Percentiles rank a stretch among this genome's conserved stretches.
phyloP scores from a whole-genome alignment of 2,797 vertebrate genomes.

The Aphelocoma californica region DNA sequence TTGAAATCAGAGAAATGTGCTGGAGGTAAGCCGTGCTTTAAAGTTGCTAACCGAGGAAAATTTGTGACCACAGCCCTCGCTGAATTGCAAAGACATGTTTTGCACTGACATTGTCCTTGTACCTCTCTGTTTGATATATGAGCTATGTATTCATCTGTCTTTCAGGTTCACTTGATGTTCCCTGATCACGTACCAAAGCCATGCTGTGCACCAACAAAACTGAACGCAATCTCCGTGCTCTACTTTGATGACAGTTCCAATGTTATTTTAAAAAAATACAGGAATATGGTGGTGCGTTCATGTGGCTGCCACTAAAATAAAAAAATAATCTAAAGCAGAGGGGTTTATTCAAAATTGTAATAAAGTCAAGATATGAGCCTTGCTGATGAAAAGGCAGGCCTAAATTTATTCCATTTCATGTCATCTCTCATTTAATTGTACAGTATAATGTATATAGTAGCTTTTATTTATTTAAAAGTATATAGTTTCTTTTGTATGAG shows the following conservation, averaged over 20 bases:
- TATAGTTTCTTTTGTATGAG: constrained; percentile 67
- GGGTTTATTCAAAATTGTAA: constrained; percentile 62
- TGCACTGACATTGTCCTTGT: not conserved
- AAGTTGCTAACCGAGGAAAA: not conserved
- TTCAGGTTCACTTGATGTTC: constrained; percentile 99
- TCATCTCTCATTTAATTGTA: constrained; percentile 87
- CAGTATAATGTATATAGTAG: constrained; percentile 95
- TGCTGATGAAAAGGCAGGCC: constrained; percentile 49
- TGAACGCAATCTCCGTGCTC: constrained; percentile 98
- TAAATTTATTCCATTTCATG: constrained; percentile 71
- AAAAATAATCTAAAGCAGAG: constrained; percentile 54
- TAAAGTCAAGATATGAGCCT: constrained; percentile 64
- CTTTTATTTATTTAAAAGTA: constrained; percentile 93
- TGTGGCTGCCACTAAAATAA: constrained; percentile 93
- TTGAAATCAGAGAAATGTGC: constrained; percentile 17
- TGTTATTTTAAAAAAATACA: constrained; percentile 99
- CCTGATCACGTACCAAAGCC: constrained; percentile 99
- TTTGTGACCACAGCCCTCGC: not conserved
- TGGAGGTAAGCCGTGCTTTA: constrained; percentile 20
- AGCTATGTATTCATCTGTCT: constrained; percentile 54
- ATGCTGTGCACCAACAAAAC: constrained; percentile 97
- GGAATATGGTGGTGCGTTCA: constrained; percentile 98
- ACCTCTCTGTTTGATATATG: constrained; percentile 33
- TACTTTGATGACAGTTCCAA: constrained; percentile 99
- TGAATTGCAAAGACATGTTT: constrained; percentile 18